Evolutionary conservation across 2,113 vertebrate genomes (phyloP).

Genomic region (Ginglymostoma cirratum): DNA sequence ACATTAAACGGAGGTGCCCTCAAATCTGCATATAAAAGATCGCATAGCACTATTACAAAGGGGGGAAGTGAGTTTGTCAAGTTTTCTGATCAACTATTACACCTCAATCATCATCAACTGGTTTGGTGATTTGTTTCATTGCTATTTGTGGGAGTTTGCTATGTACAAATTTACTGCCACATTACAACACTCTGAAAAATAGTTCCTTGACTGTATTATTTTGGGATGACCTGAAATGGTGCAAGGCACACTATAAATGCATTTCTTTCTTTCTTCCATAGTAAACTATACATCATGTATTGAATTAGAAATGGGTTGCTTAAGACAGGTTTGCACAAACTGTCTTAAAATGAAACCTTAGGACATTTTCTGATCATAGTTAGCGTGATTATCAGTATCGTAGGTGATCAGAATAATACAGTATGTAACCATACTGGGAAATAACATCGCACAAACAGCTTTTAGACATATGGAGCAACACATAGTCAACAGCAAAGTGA

Average conservation of each 20-base stretch:
- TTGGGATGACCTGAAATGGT: not conserved
- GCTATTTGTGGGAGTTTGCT: not conserved
- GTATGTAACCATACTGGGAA: not conserved
- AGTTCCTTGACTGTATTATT: not conserved
- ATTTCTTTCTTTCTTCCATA: not conserved
- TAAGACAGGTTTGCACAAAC: not conserved
- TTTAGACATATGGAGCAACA: not conserved
- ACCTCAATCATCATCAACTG: not conserved
- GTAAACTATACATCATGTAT: not conserved
- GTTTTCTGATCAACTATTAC: not conserved
- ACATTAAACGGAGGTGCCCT: not conserved
- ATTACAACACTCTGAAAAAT: not conserved
- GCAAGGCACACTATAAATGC: not conserved
- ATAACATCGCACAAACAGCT: not conserved
- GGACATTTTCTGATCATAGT: not conserved
- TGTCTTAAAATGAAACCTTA: not conserved
- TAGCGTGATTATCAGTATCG: not conserved
- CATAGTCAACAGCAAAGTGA: not conserved
- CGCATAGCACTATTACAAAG: not conserved
- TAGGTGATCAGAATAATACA: not conserved
- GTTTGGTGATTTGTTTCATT: not conserved
- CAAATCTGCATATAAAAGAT: not conserved
- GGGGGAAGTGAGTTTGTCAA: not conserved
- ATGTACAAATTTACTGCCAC: not conserved
- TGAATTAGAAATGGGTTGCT: not conserved